These are phyloP conservation scores for Tridacna gigas DNA, from an alignment of 2,888 invertebrate genomes.

Conservation along the genomic window DNA sequence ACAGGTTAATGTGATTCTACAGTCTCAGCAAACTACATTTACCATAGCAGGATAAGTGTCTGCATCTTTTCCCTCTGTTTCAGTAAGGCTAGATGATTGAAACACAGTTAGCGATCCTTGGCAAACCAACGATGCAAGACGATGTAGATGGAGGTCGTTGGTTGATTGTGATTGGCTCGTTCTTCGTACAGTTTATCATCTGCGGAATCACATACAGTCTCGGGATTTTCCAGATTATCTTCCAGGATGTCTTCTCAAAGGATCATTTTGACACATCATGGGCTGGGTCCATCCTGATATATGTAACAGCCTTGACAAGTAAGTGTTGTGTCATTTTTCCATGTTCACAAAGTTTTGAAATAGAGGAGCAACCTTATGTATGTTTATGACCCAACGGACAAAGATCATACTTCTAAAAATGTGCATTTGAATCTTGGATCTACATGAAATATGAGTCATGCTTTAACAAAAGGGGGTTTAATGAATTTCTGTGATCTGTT, in stretches of 20 bases:
- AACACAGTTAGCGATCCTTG: slow-evolving; percentile 8
- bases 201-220: slow-evolving; percentile 82
- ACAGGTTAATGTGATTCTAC: too few species aligned
- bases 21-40: too few species aligned
- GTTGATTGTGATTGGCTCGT: slow-evolving; percentile 79
- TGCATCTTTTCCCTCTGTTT: not conserved
- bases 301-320: slow-evolving; percentile 80
- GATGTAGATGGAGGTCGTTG: slow-evolving; percentile 70
- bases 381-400: not conserved
- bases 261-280: slow-evolving; percentile 81
- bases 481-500: too few species aligned
- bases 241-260: slow-evolving; percentile 76
- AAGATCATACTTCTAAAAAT: not conserved
- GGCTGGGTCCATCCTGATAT: slow-evolving; percentile 77
- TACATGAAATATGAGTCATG: too few species aligned
- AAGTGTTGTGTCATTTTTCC: slow-evolving; percentile 43
- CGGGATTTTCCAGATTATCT: slow-evolving; percentile 80
- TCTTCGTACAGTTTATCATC: slow-evolving; percentile 81
- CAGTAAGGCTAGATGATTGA: slow-evolving; percentile 75
- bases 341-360: too few species aligned
- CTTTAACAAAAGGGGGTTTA: too few species aligned
- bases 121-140: slow-evolving; percentile 57
- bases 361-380: too few species aligned
- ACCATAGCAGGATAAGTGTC: too few species aligned
- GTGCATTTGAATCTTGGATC: too few species aligned